These are phyloP conservation scores for honey bee (Apis mellifera) DNA, from an alignment of 1,140 invertebrate species.

Conservation along the genomic window Amel_HAv3.1 CM009945.2:4921001-4921500, in stretches of 20 bases:
- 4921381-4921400: conserved; percentile 51
- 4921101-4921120: too few relatives aligned
- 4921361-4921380: conserved; percentile 46
- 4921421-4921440: conserved; percentile 60
- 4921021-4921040: too few relatives aligned
- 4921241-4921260: neutral
- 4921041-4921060: too few relatives aligned
- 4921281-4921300: conserved; percentile 52
- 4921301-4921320: neutral
- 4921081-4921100: too few relatives aligned
- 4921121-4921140: too few relatives aligned
- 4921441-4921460: conserved; percentile 58
- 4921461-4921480: too few relatives aligned
- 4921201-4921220: neutral
- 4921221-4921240: neutral
- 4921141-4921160: too few relatives aligned
- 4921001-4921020: too few relatives aligned
- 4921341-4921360: conserved; percentile 62
- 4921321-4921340: conserved; percentile 55
- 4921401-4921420: conserved; percentile 50
- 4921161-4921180: too few relatives aligned
- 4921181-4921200: neutral
- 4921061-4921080: too few relatives aligned
- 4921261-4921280: too few relatives aligned
- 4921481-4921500: too few relatives aligned